Conservation (phyloP, 2,797 vertebrate species). For the Champsocephalus gunnari region DNA sequence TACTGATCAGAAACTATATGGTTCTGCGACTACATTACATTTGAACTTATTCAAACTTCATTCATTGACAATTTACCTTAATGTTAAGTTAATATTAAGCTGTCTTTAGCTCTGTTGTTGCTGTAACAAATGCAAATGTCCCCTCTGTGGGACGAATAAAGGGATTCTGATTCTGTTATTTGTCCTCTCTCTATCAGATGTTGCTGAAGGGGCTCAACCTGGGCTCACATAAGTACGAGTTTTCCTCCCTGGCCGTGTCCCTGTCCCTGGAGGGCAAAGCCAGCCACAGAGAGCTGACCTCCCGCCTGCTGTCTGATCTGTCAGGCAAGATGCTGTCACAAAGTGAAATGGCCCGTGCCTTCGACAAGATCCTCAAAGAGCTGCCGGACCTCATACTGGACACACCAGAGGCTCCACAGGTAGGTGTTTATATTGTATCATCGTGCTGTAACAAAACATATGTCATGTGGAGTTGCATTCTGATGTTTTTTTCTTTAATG, state of each 20-base stretch:
- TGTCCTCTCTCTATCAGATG: slow-evolving; percentile 74
- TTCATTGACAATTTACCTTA: not conserved
- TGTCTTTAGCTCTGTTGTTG: too few species aligned
- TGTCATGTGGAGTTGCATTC: not conserved
- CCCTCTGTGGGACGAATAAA: too few species aligned
- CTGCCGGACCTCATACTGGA: slow-evolving; percentile 91
- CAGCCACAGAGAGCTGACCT: slow-evolving; percentile 92
- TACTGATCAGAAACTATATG: not conserved
- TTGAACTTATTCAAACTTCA: not conserved
- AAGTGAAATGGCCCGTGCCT: slow-evolving; percentile 86
- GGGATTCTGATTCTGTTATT: not conserved
- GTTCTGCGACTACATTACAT: not conserved
- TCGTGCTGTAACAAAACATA: not conserved
- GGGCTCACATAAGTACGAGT: slow-evolving; percentile 83
- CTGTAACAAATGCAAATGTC: too few species aligned
- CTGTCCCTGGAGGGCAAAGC: slow-evolving; percentile 91
- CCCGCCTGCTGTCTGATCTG: slow-evolving; percentile 89
- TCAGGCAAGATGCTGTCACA: slow-evolving; percentile 84
- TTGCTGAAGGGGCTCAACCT: slow-evolving; percentile 88
- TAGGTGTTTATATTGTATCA: slow-evolving; percentile 46
- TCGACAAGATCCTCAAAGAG: slow-evolving; percentile 88
- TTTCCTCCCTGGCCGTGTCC: slow-evolving; percentile 88
- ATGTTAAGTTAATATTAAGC: too few species aligned
- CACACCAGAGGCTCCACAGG: slow-evolving; percentile 91
- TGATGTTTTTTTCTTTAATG: not conserved